Evolutionary conservation across 1,140 invertebrate species (phyloP).

Genomic region (Arion vulgaris): DNA sequence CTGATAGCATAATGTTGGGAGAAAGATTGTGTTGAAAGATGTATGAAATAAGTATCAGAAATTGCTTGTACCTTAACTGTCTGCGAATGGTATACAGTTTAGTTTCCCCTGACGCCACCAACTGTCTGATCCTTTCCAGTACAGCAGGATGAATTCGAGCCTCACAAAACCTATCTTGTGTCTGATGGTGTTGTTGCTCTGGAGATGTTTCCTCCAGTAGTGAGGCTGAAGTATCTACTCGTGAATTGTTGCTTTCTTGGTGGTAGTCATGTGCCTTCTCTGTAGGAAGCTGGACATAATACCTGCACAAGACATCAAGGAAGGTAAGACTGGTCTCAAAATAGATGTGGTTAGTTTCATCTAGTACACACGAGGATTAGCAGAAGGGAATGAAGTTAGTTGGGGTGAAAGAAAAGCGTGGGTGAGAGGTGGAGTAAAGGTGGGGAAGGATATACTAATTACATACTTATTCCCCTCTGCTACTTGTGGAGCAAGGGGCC

Average conservation of each 20-base stretch:
- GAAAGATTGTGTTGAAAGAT: too few relatives aligned
- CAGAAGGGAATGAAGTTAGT: too few relatives aligned
- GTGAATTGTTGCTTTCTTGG: constrained; percentile 41
- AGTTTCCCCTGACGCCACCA: constrained; percentile 68
- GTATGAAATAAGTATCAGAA: too few relatives aligned
- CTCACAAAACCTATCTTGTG: background rate
- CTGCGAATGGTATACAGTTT: constrained; percentile 68
- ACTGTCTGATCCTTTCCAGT: constrained; percentile 67
- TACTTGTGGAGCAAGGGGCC: too few relatives aligned
- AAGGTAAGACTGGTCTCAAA: background rate
- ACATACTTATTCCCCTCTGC: too few relatives aligned
- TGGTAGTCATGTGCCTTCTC: constrained; percentile 71
- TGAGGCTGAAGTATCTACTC: background rate
- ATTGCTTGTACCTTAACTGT: constrained; percentile 60
- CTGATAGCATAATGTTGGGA: too few relatives aligned
- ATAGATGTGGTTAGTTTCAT: too few relatives aligned
- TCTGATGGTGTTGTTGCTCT: background rate
- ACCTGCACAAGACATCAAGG: constrained; percentile 47
- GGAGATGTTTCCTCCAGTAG: background rate
- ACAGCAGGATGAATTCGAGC: constrained; percentile 64
- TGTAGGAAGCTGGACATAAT: constrained; percentile 71
- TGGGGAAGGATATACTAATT: too few relatives aligned
- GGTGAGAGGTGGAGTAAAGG: too few relatives aligned
- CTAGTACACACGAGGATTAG: too few relatives aligned
- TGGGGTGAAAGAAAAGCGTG: too few relatives aligned